These are phyloP conservation scores for Pangasianodon gigas DNA, from an alignment of 2,113 vertebrate species.

Conservation along the genomic window DNA sequence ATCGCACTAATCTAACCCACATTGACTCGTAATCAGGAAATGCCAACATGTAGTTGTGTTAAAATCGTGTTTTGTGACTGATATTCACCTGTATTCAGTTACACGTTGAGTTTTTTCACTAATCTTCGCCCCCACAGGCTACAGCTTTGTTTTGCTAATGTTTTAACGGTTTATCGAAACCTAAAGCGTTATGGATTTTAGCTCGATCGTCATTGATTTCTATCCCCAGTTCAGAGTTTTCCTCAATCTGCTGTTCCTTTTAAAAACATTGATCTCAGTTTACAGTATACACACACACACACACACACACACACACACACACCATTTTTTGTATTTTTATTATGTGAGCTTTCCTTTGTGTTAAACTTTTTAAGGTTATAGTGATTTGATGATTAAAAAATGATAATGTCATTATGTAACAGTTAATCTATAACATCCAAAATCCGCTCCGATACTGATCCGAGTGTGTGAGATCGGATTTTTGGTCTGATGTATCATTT, in stretches of 20 bases:
- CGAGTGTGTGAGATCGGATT: neutral
- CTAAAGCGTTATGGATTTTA: neutral
- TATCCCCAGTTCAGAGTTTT: neutral
- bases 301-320: neutral
- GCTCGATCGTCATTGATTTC: neutral
- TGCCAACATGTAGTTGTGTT: too few species aligned
- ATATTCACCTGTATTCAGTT: neutral
- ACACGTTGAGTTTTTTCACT: neutral
- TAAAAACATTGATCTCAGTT: neutral
- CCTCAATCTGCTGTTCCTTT: slow-evolving; percentile 1
- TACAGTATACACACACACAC: neutral
- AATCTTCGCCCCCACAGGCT: neutral
- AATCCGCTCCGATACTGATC: neutral
- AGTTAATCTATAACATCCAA: neutral
- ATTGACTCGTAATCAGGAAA: too few species aligned
- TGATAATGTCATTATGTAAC: neutral
- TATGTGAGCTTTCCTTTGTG: neutral
- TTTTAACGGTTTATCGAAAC: neutral
- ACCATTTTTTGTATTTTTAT: neutral
- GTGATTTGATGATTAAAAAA: neutral
- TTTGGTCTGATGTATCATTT: too few species aligned
- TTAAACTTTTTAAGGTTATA: neutral
- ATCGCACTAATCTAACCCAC: too few species aligned
- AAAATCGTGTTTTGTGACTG: neutral
- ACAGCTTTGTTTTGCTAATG: neutral